A percentile compares a stretch with the other conserved stretches of the same genome.
Evolutionary conservation across 2,797 vertebrate genomes (phyloP).

Genomic region (Malacoctenus gilli): DNA sequence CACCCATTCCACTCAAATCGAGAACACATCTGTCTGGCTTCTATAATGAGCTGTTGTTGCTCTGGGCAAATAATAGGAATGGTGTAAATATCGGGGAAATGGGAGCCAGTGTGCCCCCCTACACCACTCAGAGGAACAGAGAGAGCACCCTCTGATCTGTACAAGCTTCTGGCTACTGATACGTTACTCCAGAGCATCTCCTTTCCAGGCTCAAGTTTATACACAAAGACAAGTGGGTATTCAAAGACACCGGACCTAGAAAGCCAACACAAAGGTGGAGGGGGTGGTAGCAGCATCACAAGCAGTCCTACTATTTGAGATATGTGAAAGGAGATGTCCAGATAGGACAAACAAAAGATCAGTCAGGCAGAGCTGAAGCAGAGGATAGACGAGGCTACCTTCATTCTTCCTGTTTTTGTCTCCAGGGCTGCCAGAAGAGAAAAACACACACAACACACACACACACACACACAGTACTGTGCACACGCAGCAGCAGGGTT

Average conservation of each 20-base stretch:
- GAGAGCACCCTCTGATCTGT: slow-evolving; percentile 19
- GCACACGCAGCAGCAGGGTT: slow-evolving; percentile 12
- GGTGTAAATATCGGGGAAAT: slow-evolving; percentile 50
- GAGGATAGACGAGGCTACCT: slow-evolving; percentile 26
- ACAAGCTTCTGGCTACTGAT: slow-evolving; percentile 19
- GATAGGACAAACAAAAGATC: slow-evolving; percentile 53
- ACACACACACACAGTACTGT: neutral
- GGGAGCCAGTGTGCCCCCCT: slow-evolving; percentile 30
- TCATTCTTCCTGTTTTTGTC: slow-evolving; percentile 37
- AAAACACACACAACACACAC: neutral
- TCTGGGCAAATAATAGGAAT: slow-evolving; percentile 65
- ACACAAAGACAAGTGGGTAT: slow-evolving; percentile 11
- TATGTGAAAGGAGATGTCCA: slow-evolving; percentile 42
- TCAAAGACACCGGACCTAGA: slow-evolving; percentile 17
- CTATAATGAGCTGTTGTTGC: slow-evolving; percentile 71
- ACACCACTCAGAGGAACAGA: slow-evolving; percentile 20
- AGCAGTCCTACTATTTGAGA: slow-evolving; percentile 31
- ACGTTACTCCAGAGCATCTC: slow-evolving; percentile 2
- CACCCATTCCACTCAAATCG: slow-evolving; percentile 52
- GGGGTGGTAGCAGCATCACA: neutral
- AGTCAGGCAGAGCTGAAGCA: slow-evolving; percentile 25
- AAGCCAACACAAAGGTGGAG: slow-evolving; percentile 7
- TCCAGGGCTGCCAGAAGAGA: slow-evolving; percentile 5
- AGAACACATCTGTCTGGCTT: slow-evolving; percentile 62
- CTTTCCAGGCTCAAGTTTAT: slow-evolving; percentile 2